Conservation (phyloP, 2,113 vertebrate genomes). For the Halcyon senegalensis region DNA sequence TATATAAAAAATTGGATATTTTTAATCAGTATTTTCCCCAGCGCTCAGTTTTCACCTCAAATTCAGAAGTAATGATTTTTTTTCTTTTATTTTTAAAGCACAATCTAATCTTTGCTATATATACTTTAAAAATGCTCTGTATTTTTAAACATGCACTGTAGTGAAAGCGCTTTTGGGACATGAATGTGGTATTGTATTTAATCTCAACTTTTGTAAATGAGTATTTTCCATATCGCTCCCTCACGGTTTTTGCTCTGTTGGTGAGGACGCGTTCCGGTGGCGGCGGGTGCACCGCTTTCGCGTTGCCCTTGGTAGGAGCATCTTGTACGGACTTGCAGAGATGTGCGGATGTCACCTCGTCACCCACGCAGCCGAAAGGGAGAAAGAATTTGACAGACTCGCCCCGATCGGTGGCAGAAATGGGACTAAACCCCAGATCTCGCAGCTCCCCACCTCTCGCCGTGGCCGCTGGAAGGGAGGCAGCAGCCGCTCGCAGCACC, state of each 20-base stretch:
- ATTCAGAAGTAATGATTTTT: conserved; percentile 26
- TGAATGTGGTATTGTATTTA: conserved; percentile 28
- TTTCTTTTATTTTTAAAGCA: conserved; percentile 68
- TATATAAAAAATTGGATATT: conserved; percentile 47
- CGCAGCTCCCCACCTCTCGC: rapidly evolving
- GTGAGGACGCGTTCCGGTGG: background rate
- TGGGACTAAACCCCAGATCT: background rate
- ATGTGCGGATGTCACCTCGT: background rate
- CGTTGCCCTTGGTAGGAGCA: background rate
- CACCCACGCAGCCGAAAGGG: rapidly evolving
- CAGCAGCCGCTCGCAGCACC: background rate
- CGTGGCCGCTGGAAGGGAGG: background rate
- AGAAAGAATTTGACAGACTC: background rate
- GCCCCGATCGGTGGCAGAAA: rapidly evolving
- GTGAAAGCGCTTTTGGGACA: conserved; percentile 54
- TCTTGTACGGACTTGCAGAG: background rate
- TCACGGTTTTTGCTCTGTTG: background rate
- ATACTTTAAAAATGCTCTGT: conserved; percentile 51
- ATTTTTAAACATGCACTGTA: conserved; percentile 55
- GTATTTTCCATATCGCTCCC: background rate
- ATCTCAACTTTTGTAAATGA: conserved; percentile 30
- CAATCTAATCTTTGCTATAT: conserved; percentile 50
- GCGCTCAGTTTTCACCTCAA: background rate
- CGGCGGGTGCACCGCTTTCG: background rate
- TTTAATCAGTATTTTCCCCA: conserved; percentile 63